phyloP scores from a whole-genome alignment of 2,797 vertebrate genomes.

The Acanthornis magna region DNA sequence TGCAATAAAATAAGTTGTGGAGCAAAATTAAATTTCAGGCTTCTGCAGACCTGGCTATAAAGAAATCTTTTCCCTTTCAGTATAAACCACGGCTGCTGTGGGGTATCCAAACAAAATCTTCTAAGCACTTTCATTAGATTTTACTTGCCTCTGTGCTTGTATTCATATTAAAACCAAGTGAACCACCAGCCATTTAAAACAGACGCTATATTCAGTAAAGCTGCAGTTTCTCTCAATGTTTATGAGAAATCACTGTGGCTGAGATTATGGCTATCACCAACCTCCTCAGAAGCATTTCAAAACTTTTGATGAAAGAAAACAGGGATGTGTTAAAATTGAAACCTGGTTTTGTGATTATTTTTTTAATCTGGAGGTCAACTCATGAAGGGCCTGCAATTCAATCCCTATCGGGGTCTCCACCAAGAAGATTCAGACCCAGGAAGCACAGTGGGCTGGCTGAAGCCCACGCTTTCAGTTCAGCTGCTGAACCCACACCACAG shows the following conservation, averaged over 20 bases:
- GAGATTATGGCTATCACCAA: slow-evolving; percentile 54
- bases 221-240: slow-evolving; percentile 21
- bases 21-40: slow-evolving; percentile 78
- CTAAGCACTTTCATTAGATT: slow-evolving; percentile 60
- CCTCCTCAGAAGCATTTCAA: slow-evolving; percentile 45
- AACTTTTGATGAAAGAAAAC: slow-evolving; percentile 46
- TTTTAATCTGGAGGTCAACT: background rate
- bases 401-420: background rate
- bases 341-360: background rate
- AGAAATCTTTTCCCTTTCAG: slow-evolving; percentile 43
- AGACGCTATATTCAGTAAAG: slow-evolving; percentile 41
- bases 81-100: slow-evolving; percentile 24
- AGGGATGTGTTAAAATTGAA: background rate
- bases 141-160: slow-evolving; percentile 59
- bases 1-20: slow-evolving; percentile 81
- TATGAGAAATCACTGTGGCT: slow-evolving; percentile 24
- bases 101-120: slow-evolving; percentile 63
- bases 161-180: slow-evolving; percentile 55
- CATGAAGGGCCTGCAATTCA: background rate
- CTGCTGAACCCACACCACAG: background rate
- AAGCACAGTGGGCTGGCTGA: background rate
- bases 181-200: slow-evolving; percentile 59
- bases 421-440: background rate
- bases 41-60: slow-evolving; percentile 64
- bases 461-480: background rate